Evolutionary conservation across 2,113 vertebrate genomes (phyloP).

Genomic region (Ciconia maguari): DNA sequence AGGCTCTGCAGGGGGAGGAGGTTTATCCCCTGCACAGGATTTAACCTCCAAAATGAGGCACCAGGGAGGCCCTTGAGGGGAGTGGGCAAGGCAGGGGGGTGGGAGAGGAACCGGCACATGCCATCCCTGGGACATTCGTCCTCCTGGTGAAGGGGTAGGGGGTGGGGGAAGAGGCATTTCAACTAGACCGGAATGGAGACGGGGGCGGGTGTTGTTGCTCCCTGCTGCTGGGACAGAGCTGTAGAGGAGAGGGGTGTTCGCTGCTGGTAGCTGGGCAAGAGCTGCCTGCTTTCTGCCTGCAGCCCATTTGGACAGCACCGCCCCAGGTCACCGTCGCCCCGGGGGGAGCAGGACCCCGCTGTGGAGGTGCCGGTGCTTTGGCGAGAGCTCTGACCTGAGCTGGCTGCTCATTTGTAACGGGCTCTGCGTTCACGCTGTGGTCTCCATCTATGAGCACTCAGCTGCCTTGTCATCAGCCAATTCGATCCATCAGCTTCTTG

Average conservation of each 20-base stretch:
- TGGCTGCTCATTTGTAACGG: constrained; percentile 24
- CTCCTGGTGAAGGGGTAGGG: accelerated
- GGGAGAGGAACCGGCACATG: accelerated
- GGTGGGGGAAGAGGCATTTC: not conserved
- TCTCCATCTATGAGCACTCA: constrained; percentile 49
- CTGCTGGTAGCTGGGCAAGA: not conserved
- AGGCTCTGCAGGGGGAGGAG: not conserved
- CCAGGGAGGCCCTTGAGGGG: not conserved
- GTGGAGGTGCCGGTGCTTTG: not conserved
- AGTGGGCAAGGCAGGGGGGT: not conserved
- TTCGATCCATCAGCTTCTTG: constrained; percentile 72
- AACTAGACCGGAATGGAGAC: accelerated
- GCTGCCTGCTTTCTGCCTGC: not conserved
- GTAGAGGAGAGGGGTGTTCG: not conserved
- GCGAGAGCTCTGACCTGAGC: not conserved
- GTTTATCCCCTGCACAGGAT: not conserved
- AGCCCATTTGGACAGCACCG: accelerated
- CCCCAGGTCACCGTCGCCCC: accelerated
- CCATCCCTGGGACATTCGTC: accelerated
- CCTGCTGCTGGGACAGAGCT: not conserved
- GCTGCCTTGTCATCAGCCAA: constrained; percentile 70
- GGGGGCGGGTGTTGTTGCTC: accelerated
- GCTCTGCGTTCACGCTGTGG: constrained; percentile 22
- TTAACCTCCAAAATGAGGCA: not conserved
- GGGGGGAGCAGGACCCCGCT: accelerated